Evolutionary conservation across 2,888 invertebrate genomes (phyloP).

Genomic region (Mantis religiosa): DNA sequence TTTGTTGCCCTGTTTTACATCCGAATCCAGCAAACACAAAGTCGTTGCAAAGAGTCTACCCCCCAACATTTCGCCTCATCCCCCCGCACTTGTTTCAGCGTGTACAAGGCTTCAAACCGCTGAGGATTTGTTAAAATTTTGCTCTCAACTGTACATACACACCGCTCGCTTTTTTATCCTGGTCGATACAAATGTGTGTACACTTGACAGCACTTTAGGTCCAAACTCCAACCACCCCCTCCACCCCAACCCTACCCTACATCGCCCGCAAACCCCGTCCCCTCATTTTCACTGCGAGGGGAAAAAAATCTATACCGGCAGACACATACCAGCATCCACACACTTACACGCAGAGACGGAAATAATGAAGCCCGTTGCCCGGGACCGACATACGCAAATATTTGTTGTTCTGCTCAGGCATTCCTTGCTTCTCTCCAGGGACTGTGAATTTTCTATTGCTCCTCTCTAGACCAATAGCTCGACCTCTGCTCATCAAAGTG

Average conservation of each 20-base stretch:
- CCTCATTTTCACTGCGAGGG: background rate
- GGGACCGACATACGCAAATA: slow-evolving; percentile 4
- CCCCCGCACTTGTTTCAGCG: background rate
- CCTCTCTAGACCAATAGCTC: background rate
- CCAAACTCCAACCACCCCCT: background rate
- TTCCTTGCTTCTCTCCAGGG: background rate
- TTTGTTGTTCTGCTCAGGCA: slow-evolving; percentile 7
- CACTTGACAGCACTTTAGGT: slow-evolving; percentile 6
- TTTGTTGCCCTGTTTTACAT: background rate
- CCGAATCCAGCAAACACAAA: background rate
- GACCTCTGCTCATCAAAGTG: background rate
- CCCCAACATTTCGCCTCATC: background rate
- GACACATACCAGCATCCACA: slow-evolving; percentile 2
- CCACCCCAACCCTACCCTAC: background rate
- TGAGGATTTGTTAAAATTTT: background rate
- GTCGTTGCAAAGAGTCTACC: background rate
- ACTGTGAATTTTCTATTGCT: background rate
- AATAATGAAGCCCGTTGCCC: slow-evolving; percentile 12
- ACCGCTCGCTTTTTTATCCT: background rate
- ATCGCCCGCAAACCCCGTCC: background rate
- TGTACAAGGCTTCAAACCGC: background rate
- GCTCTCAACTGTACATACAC: background rate
- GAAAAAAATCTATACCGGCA: slow-evolving; percentile 9
- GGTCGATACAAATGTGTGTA: slow-evolving; percentile 25
- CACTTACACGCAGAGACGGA: background rate